Base-by-base conservation (phyloP, 2,113 vertebrate genomes). In the Toxotes jaculatrix region DNA sequence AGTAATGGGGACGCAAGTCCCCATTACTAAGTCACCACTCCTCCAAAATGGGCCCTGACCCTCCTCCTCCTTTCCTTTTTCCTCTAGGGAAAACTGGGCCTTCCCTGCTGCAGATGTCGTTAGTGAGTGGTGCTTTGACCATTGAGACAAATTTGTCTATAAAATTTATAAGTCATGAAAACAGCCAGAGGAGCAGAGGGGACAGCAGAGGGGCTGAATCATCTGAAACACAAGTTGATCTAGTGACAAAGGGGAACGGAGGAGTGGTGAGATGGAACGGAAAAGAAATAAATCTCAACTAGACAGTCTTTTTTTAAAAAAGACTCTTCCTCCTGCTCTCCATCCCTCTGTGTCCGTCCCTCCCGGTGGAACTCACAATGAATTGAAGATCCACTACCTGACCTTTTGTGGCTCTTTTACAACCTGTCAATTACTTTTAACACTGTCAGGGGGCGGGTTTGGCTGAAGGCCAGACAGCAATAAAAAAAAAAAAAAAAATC, bases 151-250 rank as follows among this genome's bases (percentile, higher is more conserved):
- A 91, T 90, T 88, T 91, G 69, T 90, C 88, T 80, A 88, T 95
- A 89, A 96, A 94, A 93, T 95, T 93, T 96, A 95, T 92, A 88
- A 91, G 93, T 87, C 93, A 89, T 96, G 95, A 93, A 95, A 93
- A 92, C 61, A 77, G 85, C 89, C 19, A n/a, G 68, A 45, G 38
- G n/a, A 21, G 56, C 74, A 51, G 60, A 27, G 27, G 27, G 27
- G 27, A 27, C 27, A 27, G 27, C 1, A 72, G 60, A 61, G 57
- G 70, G 69, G 10, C 4, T 68, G 71, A 83, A 51, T 73, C 62
- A 78, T 62, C 49, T 63, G 27, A 43, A 45, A 62, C 31, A 57
- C 27, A 63, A 74, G 77, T 56, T 78, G 57, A 65, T 85, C 45
- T 62, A 45, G 74, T 69, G 56, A 85, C 70, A 82, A 73, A 57